Evolutionary conservation across 1,140 invertebrate genomes (phyloP).

Genomic region (Brachionus koreanus): DNA sequence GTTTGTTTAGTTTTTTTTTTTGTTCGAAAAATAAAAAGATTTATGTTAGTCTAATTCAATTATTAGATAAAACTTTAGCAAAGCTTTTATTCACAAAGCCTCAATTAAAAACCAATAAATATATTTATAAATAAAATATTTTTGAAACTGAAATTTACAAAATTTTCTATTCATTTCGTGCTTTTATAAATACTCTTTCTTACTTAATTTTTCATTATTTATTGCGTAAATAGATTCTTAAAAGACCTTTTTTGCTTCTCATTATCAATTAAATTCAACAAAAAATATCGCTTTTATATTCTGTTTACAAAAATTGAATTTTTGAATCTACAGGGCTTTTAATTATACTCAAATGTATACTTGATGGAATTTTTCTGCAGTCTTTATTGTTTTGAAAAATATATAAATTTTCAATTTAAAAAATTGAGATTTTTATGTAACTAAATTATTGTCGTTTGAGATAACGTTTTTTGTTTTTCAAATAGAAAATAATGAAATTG

Average conservation of each 20-base stretch:
- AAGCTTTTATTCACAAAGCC: not conserved
- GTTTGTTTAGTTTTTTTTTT: not conserved
- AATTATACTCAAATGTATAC: not conserved
- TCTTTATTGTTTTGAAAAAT: not conserved
- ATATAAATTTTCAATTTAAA: not conserved
- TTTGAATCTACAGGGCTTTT: not conserved
- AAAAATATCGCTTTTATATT: not conserved
- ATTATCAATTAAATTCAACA: not conserved
- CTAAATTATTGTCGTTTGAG: no score
- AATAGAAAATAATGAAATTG: no score
- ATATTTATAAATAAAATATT: not conserved
- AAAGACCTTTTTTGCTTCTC: not conserved
- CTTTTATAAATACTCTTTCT: not conserved
- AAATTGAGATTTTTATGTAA: not conserved
- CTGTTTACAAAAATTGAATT: not conserved
- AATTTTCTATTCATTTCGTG: not conserved
- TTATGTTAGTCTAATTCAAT: conserved; percentile 29
- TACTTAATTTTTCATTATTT: not conserved
- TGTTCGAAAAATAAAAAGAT: not conserved
- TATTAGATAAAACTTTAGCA: conserved; percentile 4
- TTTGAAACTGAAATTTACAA: not conserved
- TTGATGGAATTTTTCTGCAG: not conserved
- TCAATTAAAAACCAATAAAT: conserved; percentile 35
- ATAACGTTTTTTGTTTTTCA: no score
- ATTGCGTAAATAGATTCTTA: not conserved